These are phyloP conservation scores for Falco cherrug DNA, from an alignment of 2,797 vertebrate genomes.

Conservation along the genomic window DNA sequence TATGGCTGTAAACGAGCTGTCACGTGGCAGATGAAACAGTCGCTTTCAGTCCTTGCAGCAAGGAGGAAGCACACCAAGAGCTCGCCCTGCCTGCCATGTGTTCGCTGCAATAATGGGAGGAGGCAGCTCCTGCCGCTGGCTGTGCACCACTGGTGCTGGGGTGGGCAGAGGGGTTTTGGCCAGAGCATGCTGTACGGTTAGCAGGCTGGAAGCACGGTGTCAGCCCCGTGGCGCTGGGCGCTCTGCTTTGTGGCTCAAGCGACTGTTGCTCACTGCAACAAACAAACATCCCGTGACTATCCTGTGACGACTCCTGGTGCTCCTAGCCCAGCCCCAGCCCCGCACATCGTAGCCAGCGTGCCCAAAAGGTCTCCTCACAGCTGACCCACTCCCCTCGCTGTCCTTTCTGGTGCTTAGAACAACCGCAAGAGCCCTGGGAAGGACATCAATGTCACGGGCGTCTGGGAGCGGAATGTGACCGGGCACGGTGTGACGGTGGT, in stretches of 20 bases:
- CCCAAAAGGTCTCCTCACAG: rapidly evolving
- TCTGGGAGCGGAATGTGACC: conserved; percentile 96
- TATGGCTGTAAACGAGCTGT: rapidly evolving
- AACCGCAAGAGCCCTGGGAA: conserved; percentile 85
- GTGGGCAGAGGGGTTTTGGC: not conserved
- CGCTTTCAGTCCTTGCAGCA: not conserved
- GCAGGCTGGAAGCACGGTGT: not conserved
- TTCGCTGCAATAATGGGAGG: rapidly evolving
- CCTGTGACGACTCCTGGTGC: not conserved
- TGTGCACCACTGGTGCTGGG: rapidly evolving
- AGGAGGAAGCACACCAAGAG: not conserved
- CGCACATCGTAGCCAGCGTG: rapidly evolving
- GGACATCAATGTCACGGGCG: conserved; percentile 95
- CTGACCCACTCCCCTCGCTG: not conserved
- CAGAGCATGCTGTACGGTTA: rapidly evolving
- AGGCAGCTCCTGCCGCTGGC: not conserved
- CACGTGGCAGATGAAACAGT: rapidly evolving
- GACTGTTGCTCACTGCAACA: rapidly evolving
- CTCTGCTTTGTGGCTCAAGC: rapidly evolving
- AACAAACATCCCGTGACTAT: rapidly evolving
- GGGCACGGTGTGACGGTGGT: conserved; percentile 93
- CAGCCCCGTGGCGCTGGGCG: rapidly evolving
- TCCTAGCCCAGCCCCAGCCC: not conserved
- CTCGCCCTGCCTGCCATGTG: not conserved
- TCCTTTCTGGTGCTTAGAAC: conserved; percentile 76